phyloP scores from a whole-genome alignment of 2,113 vertebrate species.

The Neotoma lepida region DNA sequence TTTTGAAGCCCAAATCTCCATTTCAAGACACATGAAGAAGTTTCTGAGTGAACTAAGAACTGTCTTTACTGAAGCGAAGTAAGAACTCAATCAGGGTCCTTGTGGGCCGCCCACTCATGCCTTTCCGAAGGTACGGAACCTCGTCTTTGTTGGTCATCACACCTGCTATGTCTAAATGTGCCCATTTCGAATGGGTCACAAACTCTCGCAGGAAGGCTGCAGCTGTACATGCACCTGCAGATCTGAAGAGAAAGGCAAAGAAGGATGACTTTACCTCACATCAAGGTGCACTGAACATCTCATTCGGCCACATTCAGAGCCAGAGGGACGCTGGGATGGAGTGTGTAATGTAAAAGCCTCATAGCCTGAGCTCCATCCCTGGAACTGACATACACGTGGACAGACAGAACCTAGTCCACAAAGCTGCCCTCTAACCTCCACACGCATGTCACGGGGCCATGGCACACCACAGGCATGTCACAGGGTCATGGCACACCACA shows the following conservation, averaged over 20 bases:
- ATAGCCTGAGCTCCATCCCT: neutral
- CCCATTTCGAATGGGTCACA: slow-evolving; percentile 93
- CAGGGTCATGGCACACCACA: neutral
- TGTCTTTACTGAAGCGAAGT: slow-evolving; percentile 84
- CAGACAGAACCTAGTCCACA: too few species aligned
- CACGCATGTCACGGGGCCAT: neutral
- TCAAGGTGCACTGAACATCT: neutral
- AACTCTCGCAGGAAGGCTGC: slow-evolving; percentile 97
- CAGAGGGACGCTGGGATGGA: neutral
- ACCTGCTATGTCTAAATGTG: slow-evolving; percentile 97
- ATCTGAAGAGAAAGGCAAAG: slow-evolving; percentile 83
- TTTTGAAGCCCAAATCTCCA: slow-evolving; percentile 33
- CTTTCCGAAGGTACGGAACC: slow-evolving; percentile 94
- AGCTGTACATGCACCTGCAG: slow-evolving; percentile 96
- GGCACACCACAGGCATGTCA: neutral
- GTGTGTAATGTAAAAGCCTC: too few species aligned
- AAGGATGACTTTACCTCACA: neutral
- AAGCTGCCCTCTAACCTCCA: neutral
- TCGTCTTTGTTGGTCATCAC: slow-evolving; percentile 98
- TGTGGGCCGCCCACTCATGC: slow-evolving; percentile 96
- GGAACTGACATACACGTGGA: neutral
- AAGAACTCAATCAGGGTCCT: slow-evolving; percentile 94
- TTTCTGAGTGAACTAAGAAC: slow-evolving; percentile 57
- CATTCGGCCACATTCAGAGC: fast-evolving
- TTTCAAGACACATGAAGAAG: slow-evolving; percentile 18